Base-by-base conservation (phyloP, 2,888 invertebrate genomes). In the Agrotis puta region DNA sequence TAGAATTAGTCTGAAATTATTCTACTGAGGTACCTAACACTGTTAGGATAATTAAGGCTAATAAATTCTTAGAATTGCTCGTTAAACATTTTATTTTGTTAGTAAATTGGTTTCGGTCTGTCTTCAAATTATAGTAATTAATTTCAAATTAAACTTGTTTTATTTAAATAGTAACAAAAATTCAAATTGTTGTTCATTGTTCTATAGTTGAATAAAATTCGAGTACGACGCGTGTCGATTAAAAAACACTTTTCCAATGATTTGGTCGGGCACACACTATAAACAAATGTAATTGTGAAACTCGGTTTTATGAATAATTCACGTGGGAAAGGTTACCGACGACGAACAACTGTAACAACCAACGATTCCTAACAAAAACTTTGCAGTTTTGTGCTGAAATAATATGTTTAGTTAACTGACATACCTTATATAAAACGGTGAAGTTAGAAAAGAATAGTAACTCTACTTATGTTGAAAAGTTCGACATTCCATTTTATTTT, bases 221-320 rank as follows among this genome's bases (percentile, higher is more conserved):
- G 64, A 45, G 14, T 61, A 7, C 45, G 13, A 50, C 33, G 47
- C 16, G 20, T 48, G 20, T 50, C 24, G 47, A 53, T 76, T 59
- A 61, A 57, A 66, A 73, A 77, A 75, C 54, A 68, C 62, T 48
- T 67, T 63, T 43, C 64, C 18, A 70, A 75, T 81, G n/a, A 79
- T 81, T 74, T 62, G 68, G 68, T 22, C 18, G 59, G 51, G 24
- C 43, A 45, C 50, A 72, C 71, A 79, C 78, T 81, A 83, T 59
- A 72, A 72, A 85, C 69, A 74, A 85, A 75, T 88, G 87, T 90
- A 91, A 88, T 91, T 90, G 86, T 86, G 82, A 88, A 89, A 86
- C 87, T 88, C 85, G 79, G 82, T 86, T 82, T 87, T 84, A 91
- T 93, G 92, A 93, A 93, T 94, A 84, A 93, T 93, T 94, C 88